phyloP scores from a whole-genome alignment of 2,113 vertebrate species.

The Felis catus region F.catus_Fca126_mat1.0 CM031419.1:150232001-150232500 shows the following conservation, averaged over 20 bases:
- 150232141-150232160: not conserved
- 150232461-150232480: not conserved
- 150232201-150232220: not conserved
- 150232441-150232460: not conserved
- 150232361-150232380: not conserved
- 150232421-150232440: not conserved
- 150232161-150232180: not conserved
- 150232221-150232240: not conserved
- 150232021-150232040: not conserved
- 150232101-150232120: not conserved
- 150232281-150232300: not conserved
- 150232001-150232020: not conserved
- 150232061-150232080: not conserved
- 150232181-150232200: not conserved
- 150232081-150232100: not conserved
- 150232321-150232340: not conserved
- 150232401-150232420: not conserved
- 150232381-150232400: not conserved
- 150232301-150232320: not conserved
- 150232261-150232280: not conserved
- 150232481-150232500: constrained; percentile 12
- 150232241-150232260: not conserved
- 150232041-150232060: not conserved
- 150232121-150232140: constrained; percentile 21
- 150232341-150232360: not conserved